These are phyloP conservation scores for Centrocercus urophasianus DNA, from an alignment of 2,113 vertebrate genomes.

Conservation along the genomic window DNA sequence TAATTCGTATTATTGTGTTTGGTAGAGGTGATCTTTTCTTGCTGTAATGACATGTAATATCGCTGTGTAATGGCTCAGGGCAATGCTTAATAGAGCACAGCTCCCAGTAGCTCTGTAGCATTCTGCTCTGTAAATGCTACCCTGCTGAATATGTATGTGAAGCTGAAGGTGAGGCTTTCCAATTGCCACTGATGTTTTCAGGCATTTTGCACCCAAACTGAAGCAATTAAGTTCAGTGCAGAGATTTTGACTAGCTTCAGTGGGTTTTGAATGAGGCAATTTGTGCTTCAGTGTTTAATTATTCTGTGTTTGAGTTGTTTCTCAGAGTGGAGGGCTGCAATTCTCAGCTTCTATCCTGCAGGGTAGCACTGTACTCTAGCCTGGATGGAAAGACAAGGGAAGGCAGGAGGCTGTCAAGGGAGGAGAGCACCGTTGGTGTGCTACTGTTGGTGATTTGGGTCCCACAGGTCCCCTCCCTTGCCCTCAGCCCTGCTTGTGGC, in stretches of 20 bases:
- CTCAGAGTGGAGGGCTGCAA: background rate
- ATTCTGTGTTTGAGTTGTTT: background rate
- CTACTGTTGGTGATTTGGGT: background rate
- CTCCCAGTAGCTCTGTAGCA: rapidly evolving
- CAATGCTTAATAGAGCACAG: rapidly evolving
- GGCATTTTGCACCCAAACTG: background rate
- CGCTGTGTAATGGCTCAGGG: background rate
- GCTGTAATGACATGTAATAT: background rate
- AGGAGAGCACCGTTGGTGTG: background rate
- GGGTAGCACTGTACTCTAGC: background rate
- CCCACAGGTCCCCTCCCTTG: background rate
- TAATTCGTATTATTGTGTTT: background rate
- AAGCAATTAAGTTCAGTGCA: background rate
- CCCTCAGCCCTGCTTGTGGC: background rate
- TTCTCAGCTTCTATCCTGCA: background rate
- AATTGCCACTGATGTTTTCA: background rate
- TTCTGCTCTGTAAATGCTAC: background rate
- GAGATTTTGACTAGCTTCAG: background rate
- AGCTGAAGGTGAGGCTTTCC: background rate
- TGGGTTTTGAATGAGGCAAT: background rate
- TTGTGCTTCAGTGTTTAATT: background rate
- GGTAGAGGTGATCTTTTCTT: background rate
- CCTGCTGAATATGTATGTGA: background rate
- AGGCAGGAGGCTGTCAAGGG: background rate
- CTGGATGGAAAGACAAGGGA: rapidly evolving